phyloP scores from a whole-genome alignment of 2,113 vertebrate genomes.

The Patagioenas fasciata region DNA sequence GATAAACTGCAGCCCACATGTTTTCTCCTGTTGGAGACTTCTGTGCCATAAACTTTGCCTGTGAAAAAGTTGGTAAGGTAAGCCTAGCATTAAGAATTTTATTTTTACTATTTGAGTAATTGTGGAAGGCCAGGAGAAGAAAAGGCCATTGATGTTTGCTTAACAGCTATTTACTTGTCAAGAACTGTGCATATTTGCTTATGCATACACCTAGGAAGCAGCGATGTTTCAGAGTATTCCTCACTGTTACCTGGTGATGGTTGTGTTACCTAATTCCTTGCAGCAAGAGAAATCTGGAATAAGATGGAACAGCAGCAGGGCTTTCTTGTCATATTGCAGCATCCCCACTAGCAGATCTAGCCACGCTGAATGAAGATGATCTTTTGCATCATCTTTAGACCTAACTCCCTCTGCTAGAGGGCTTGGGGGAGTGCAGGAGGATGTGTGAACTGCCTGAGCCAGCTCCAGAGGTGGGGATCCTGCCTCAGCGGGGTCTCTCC shows the following conservation, averaged over 20 bases:
- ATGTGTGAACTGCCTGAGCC: background rate
- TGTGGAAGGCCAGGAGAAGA: background rate
- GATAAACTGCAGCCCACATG: fast-evolving
- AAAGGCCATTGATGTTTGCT: background rate
- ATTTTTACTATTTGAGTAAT: background rate
- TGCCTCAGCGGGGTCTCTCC: background rate
- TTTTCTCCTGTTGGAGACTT: background rate
- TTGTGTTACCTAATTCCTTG: background rate
- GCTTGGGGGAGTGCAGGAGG: background rate
- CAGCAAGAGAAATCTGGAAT: background rate
- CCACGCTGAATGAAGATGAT: fast-evolving
- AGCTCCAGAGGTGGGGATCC: background rate
- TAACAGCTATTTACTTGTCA: background rate
- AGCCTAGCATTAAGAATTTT: background rate
- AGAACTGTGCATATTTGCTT: background rate
- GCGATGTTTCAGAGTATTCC: background rate
- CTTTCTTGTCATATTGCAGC: background rate
- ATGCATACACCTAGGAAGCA: background rate
- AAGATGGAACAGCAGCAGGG: background rate
- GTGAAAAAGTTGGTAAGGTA: background rate
- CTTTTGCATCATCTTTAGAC: background rate
- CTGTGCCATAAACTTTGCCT: background rate
- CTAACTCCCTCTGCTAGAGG: background rate
- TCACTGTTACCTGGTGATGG: background rate
- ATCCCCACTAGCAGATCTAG: background rate